phyloP scores from a whole-genome alignment of 2,113 vertebrate genomes.

The Hiodon alosoides region DNA sequence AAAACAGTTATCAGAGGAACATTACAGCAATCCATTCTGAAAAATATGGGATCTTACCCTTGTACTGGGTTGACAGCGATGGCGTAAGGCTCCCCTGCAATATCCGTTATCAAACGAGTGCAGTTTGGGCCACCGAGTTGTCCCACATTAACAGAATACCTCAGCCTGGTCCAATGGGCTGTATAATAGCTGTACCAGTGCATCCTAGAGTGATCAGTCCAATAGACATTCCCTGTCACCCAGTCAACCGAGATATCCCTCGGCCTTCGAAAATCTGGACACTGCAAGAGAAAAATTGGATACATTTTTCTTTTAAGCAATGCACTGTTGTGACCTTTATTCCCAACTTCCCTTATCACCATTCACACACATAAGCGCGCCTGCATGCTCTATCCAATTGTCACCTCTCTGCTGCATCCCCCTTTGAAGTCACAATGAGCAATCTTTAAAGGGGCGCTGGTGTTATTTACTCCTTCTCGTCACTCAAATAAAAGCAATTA shows the following conservation, averaged over 20 bases:
- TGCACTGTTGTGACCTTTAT: not conserved
- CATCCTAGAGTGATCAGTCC: constrained; percentile 98
- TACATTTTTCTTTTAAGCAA: not conserved
- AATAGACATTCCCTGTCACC: constrained; percentile 94
- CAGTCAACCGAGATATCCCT: constrained; percentile 92
- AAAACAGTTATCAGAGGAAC: not conserved
- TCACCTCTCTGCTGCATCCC: not conserved
- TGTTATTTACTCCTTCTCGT: not conserved
- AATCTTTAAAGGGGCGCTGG: not conserved
- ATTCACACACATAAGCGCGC: not conserved
- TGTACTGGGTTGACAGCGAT: constrained; percentile 86
- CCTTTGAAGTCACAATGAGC: not conserved
- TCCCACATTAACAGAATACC: constrained; percentile 93
- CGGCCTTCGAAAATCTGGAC: constrained; percentile 90
- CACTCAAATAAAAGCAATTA: constrained; percentile 3
- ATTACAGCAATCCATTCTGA: not conserved
- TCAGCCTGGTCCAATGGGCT: constrained; percentile 94
- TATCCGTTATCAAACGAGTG: constrained; percentile 89
- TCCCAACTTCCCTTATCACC: not conserved
- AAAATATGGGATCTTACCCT: constrained; percentile 66
- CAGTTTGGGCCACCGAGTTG: constrained; percentile 90
- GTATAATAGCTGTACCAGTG: constrained; percentile 99
- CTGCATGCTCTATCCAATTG: not conserved
- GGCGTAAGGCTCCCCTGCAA: constrained; percentile 91
- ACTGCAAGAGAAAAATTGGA: constrained; percentile 60